Percentiles rank a stretch among this genome's conserved stretches.
Conservation (phyloP, 1,140 invertebrate genomes). For the Drosophila equinoxialis region DNA sequence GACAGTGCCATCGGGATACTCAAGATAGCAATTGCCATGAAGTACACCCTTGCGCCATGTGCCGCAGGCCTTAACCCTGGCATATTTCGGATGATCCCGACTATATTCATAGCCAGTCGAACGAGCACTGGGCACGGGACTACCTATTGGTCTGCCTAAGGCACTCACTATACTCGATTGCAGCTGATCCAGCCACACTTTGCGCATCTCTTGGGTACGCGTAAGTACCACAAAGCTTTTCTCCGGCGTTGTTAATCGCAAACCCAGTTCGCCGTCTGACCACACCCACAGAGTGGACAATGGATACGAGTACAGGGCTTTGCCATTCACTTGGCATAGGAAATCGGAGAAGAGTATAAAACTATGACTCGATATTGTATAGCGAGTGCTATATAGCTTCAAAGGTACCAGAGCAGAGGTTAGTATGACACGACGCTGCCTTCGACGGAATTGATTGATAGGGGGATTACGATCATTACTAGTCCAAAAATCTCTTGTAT, state of each 20-base stretch:
- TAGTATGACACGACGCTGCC: slow-evolving; percentile 88
- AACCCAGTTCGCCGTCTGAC: slow-evolving; percentile 83
- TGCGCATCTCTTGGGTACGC: slow-evolving; percentile 87
- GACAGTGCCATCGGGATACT: slow-evolving; percentile 91
- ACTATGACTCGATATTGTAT: slow-evolving; percentile 86
- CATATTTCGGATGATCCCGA: slow-evolving; percentile 87
- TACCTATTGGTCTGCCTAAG: slow-evolving; percentile 84
- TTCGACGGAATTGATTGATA: slow-evolving; percentile 55
- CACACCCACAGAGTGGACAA: slow-evolving; percentile 92
- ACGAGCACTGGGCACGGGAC: slow-evolving; percentile 88
- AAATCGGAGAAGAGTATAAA: slow-evolving; percentile 91
- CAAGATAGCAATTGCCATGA: slow-evolving; percentile 91
- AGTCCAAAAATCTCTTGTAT: slow-evolving; percentile 79
- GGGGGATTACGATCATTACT: slow-evolving; percentile 64
- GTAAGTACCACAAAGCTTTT: slow-evolving; percentile 89
- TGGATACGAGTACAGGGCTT: slow-evolving; percentile 85
- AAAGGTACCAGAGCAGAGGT: slow-evolving; percentile 90
- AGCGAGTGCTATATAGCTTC: slow-evolving; percentile 83
- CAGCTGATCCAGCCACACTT: slow-evolving; percentile 90
- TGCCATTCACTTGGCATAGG: slow-evolving; percentile 88
- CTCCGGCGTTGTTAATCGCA: slow-evolving; percentile 90
- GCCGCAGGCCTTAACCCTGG: slow-evolving; percentile 90
- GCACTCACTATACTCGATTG: slow-evolving; percentile 86
- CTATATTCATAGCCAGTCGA: slow-evolving; percentile 89
- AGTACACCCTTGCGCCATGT: slow-evolving; percentile 91